Percentiles rank a stretch among this genome's conserved stretches.
These are phyloP conservation scores for Penaeus vannamei DNA, from an alignment of 1,140 invertebrate genomes.

Conservation along the genomic window DNA sequence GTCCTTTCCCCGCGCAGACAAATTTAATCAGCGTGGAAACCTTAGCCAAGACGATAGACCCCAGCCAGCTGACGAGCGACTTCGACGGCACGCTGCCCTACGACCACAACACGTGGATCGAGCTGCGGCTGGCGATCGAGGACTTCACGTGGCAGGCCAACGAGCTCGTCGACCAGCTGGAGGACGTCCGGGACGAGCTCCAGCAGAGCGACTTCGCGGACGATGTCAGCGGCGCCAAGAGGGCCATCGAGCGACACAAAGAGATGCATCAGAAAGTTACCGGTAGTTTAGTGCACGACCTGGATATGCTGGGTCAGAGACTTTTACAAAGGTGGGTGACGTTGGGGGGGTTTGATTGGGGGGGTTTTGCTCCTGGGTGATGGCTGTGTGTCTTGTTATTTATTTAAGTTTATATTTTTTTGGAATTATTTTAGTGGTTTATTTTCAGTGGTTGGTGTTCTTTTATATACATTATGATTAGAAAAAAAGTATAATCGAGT, in stretches of 20 bases:
- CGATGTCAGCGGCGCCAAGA: constrained; percentile 90
- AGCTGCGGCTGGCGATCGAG: constrained; percentile 91
- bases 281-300: constrained; percentile 92
- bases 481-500: too few species aligned
- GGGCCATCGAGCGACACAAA: constrained; percentile 91
- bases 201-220: constrained; percentile 92
- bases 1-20: constrained; percentile 77
- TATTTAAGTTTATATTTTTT: too few species aligned
- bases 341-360: not conserved
- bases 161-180: constrained; percentile 91
- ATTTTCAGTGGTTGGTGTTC: too few species aligned
- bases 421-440: too few species aligned
- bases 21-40: constrained; percentile 96
- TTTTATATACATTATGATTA: too few species aligned
- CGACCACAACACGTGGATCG: constrained; percentile 97
- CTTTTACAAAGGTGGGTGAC: constrained; percentile 77
- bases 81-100: constrained; percentile 94
- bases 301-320: constrained; percentile 83
- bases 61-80: constrained; percentile 91
- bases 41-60: constrained; percentile 91
- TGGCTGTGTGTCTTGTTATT: too few species aligned
- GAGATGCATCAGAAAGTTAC: constrained; percentile 95
- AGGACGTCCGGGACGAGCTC: constrained; percentile 92
- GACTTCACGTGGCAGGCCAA: constrained; percentile 95
- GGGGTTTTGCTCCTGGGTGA: too few species aligned